Percentiles rank a stretch among this genome's conserved stretches.
These are phyloP conservation scores for Sesia apiformis DNA, from an alignment of 2,888 invertebrate genomes.

Conservation along the genomic window DNA sequence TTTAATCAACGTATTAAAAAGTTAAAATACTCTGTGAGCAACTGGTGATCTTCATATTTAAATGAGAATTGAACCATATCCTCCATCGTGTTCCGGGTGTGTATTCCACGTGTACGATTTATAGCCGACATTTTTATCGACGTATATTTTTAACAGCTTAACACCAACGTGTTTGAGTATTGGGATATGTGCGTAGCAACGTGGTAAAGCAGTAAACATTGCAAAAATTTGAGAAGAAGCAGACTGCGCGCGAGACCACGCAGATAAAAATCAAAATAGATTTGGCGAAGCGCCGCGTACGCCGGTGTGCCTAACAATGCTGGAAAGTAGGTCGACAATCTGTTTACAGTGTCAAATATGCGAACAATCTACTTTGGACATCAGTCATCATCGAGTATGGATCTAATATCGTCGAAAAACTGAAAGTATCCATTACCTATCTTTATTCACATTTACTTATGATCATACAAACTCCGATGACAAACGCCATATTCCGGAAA, in stretches of 20 bases:
- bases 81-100: neutral
- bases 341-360: conserved; percentile 63
- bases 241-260: conserved; percentile 44
- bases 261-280: conserved; percentile 67
- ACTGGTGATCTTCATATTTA: too few species aligned
- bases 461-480: too few species aligned
- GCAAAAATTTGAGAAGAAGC: conserved; percentile 47
- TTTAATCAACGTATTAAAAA: too few species aligned
- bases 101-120: conserved; percentile 3
- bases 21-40: too few species aligned
- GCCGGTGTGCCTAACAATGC: conserved; percentile 51
- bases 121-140: conserved; percentile 3
- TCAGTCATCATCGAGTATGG: neutral
- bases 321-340: conserved; percentile 63
- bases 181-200: neutral
- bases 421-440: too few species aligned
- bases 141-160: conserved; percentile 2
- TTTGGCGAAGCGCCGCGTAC: conserved; percentile 62
- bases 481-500: too few species aligned
- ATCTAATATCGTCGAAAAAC: too few species aligned
- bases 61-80: too few species aligned
- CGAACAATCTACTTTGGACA: conserved; percentile 21
- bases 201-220: conserved; percentile 36
- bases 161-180: neutral
- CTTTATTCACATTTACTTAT: too few species aligned